Percentiles rank a stretch among this genome's conserved stretches.
phyloP scores from a whole-genome alignment of 2,888 invertebrate genomes.

The Neelides folsomi region DNA sequence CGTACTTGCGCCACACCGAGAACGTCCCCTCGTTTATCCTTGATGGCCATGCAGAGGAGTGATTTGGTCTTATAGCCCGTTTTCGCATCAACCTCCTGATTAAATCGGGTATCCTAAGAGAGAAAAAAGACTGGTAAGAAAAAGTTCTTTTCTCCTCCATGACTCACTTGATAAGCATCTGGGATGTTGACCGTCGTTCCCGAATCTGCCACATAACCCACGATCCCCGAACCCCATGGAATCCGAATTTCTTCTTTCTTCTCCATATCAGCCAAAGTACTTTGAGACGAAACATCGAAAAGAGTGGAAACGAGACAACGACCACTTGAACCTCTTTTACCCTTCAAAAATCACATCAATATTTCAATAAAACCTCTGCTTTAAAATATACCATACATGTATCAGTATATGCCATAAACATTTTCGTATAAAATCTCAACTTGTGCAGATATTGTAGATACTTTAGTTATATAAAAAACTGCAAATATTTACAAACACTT shows the following conservation, averaged over 20 bases:
- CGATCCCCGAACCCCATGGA: slow-evolving; percentile 90
- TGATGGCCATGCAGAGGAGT: slow-evolving; percentile 88
- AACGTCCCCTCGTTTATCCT: slow-evolving; percentile 84
- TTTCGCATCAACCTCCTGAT: slow-evolving; percentile 81
- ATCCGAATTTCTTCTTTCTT: slow-evolving; percentile 82
- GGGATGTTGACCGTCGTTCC: slow-evolving; percentile 89
- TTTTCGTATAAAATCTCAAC: too few species aligned
- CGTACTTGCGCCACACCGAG: slow-evolving; percentile 89
- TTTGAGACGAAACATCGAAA: slow-evolving; percentile 87
- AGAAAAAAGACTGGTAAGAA: slow-evolving; percentile 12
- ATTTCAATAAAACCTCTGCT: too few species aligned
- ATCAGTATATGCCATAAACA: too few species aligned
- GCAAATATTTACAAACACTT: too few species aligned
- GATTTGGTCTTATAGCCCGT: slow-evolving; percentile 88
- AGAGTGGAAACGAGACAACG: slow-evolving; percentile 81
- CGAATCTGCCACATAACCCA: slow-evolving; percentile 84
- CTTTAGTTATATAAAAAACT: too few species aligned
- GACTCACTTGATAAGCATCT: slow-evolving; percentile 75
- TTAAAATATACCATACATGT: too few species aligned
- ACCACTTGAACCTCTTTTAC: slow-evolving; percentile 35
- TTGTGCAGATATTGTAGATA: too few species aligned
- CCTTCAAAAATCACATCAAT: slow-evolving; percentile 13
- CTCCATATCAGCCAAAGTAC: slow-evolving; percentile 83
- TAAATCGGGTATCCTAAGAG: slow-evolving; percentile 69
- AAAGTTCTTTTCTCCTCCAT: slow-evolving; percentile 21